These are phyloP conservation scores for Apis florea DNA, from an alignment of 1,140 invertebrate genomes.

Conservation along the genomic window DNA sequence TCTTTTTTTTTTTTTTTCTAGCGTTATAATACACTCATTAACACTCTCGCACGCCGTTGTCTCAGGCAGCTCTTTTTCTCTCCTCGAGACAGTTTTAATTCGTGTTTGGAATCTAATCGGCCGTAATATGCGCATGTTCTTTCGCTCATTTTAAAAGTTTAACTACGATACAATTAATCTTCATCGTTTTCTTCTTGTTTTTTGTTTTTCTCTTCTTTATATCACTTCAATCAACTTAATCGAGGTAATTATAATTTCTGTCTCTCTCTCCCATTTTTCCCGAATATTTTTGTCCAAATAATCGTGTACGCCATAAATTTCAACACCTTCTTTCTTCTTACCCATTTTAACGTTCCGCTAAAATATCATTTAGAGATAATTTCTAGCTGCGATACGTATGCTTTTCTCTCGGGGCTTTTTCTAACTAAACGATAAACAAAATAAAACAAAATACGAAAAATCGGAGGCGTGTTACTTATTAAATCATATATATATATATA, in stretches of 20 bases:
- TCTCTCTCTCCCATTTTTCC: neutral
- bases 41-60: neutral
- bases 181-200: neutral
- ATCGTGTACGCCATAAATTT: neutral
- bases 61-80: neutral
- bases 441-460: neutral
- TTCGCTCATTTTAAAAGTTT: slow-evolving; percentile 45
- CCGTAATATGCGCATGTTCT: slow-evolving; percentile 64
- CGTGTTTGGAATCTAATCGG: slow-evolving; percentile 62
- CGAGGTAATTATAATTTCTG: slow-evolving; percentile 55
- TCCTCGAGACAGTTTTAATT: slow-evolving; percentile 62
- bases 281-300: neutral
- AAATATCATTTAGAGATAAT: neutral
- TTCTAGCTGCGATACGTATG: neutral
- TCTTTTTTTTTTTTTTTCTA: no score
- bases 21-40: neutral
- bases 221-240: slow-evolving; percentile 62
- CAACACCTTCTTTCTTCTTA: neutral
- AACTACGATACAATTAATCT: slow-evolving; percentile 34
- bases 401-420: neutral
- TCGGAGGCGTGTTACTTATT: slow-evolving; percentile 22
- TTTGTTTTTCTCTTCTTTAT: slow-evolving; percentile 24
- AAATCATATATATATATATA: slow-evolving; percentile 9
- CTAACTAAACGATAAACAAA: slow-evolving; percentile 4
- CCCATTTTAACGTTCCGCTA: neutral